These are phyloP conservation scores for Enteromius mattozi DNA, from an alignment of 2,797 vertebrate genomes.

Conservation along the genomic window DNA sequence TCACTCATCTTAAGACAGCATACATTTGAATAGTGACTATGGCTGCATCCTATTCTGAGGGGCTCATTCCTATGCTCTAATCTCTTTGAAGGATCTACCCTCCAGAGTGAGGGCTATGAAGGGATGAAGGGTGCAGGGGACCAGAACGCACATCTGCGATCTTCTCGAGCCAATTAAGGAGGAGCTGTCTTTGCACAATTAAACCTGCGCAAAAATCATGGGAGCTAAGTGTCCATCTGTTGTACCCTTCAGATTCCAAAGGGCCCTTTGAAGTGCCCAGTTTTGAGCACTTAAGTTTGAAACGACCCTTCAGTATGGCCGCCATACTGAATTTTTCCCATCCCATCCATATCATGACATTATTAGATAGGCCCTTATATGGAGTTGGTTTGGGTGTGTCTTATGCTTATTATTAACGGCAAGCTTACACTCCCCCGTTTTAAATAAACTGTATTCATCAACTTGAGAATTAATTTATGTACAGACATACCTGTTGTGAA, in stretches of 20 bases:
- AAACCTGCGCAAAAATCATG: neutral
- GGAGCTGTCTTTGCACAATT: neutral
- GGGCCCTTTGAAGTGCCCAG: neutral
- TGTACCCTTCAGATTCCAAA: neutral
- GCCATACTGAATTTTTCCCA: neutral
- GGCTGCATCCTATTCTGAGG: neutral
- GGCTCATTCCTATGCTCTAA: neutral
- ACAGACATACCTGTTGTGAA: constrained; percentile 25
- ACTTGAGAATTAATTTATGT: neutral
- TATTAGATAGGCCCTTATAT: neutral
- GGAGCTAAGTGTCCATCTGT: neutral
- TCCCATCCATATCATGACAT: neutral
- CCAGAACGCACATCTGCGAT: neutral
- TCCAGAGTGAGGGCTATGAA: neutral
- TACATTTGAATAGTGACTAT: neutral
- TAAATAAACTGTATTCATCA: neutral
- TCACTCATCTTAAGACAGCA: neutral
- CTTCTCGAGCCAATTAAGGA: neutral
- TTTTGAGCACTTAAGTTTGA: neutral
- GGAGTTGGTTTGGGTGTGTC: neutral
- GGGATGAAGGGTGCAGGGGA: neutral
- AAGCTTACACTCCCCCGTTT: neutral
- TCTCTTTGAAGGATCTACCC: neutral
- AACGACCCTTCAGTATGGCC: neutral
- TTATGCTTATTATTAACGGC: neutral